phyloP scores from a whole-genome alignment of 2,888 invertebrate genomes.

The Netelia inedita region DNA sequence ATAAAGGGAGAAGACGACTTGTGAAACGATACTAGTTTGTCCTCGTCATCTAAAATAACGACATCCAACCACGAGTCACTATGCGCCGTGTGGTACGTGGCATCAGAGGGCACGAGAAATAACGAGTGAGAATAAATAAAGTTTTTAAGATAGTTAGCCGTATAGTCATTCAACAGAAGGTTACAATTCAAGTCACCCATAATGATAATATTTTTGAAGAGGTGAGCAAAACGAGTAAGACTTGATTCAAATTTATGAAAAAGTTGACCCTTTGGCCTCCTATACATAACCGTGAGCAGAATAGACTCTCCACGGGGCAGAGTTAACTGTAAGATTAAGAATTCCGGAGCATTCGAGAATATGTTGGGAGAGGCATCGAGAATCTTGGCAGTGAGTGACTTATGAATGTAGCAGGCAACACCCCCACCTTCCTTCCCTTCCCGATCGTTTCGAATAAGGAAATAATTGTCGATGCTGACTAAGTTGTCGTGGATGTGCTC shows the following conservation, averaged over 20 bases:
- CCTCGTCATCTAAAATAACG: background rate
- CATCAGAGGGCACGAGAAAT: background rate
- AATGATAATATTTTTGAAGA: background rate
- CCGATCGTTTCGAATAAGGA: constrained; percentile 32
- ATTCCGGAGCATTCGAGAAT: constrained; percentile 32
- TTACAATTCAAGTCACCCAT: background rate
- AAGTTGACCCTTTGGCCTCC: constrained; percentile 10
- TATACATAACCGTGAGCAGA: background rate
- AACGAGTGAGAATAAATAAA: background rate
- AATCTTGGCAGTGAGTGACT: constrained; percentile 7
- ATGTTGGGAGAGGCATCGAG: background rate
- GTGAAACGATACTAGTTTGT: background rate
- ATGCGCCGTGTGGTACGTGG: background rate
- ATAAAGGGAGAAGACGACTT: constrained; percentile 15
- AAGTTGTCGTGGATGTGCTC: background rate
- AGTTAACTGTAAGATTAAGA: background rate
- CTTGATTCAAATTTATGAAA: background rate
- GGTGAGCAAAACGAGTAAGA: background rate
- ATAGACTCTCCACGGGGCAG: background rate
- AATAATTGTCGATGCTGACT: background rate
- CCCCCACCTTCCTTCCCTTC: constrained; percentile 25
- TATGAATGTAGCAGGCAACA: constrained; percentile 15
- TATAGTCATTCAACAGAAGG: background rate
- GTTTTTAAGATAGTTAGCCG: background rate
- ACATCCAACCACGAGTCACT: constrained; percentile 1